phyloP scores from a whole-genome alignment of 2,888 invertebrate genomes.

The Epinotia bilunana region DNA sequence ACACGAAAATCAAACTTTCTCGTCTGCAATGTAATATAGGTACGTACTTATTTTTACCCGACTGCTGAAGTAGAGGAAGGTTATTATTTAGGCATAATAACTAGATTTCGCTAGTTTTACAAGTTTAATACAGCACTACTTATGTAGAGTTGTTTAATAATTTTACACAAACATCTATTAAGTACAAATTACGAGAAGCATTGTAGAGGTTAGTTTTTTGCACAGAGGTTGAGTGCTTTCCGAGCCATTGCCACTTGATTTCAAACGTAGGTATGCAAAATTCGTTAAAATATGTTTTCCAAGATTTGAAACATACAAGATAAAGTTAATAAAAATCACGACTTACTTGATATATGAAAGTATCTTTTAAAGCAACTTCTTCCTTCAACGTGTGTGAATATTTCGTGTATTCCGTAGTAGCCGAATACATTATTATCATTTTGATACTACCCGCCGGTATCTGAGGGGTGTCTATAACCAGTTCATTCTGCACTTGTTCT shows the following conservation, averaged over 20 bases:
- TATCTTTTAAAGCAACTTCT: constrained; percentile 77
- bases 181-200: too few species aligned
- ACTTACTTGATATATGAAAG: constrained; percentile 81
- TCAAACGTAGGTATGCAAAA: neutral
- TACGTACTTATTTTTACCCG: neutral
- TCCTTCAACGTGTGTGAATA: constrained; percentile 74
- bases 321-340: too few species aligned
- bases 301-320: neutral
- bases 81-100: neutral
- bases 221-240: too few species aligned
- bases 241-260: neutral
- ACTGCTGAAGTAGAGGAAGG: too few species aligned
- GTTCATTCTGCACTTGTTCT: constrained; percentile 64
- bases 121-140: neutral
- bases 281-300: neutral
- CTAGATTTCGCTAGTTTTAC: too few species aligned
- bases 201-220: too few species aligned
- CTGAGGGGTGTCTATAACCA: constrained; percentile 55
- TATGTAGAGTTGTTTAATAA: neutral
- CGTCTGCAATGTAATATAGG: constrained; percentile 55
- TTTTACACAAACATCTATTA: too few species aligned
- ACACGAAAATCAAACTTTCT: constrained; percentile 68
- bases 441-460: constrained; percentile 58
- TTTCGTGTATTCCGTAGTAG: constrained; percentile 80
- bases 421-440: constrained; percentile 79